Conservation (phyloP, 2,113 vertebrate species). For the Lutjanus erythropterus region DNA sequence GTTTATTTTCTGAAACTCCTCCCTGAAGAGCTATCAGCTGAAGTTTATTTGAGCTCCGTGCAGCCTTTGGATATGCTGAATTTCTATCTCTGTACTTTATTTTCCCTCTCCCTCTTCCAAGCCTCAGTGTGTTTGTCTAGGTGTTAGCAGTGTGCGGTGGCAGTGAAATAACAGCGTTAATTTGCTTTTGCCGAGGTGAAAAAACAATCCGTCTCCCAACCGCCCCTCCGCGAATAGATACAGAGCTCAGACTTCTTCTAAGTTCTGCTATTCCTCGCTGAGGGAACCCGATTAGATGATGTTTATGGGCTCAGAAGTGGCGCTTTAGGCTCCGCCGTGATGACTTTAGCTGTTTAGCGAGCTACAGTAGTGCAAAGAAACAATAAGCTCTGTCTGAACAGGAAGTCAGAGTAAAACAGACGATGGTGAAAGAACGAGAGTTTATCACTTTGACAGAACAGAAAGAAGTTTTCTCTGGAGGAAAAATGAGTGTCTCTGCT, state of each 20-base stretch:
- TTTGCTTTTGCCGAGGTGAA: conserved; percentile 67
- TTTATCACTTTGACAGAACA: conserved; percentile 65
- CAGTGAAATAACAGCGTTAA: conserved; percentile 55
- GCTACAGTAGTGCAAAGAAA: conserved; percentile 47
- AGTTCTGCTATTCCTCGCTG: conserved; percentile 24
- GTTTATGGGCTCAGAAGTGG: conserved; percentile 63
- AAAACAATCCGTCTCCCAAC: conserved; percentile 59
- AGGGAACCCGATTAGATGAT: conserved; percentile 73
- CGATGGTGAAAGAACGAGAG: conserved; percentile 13
- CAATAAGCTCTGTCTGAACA: conserved; percentile 57
- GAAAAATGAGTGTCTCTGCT: conserved; percentile 23
- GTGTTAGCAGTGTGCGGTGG: conserved; percentile 49
- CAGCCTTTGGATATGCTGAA: conserved; percentile 23
- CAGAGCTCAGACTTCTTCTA: conserved; percentile 45
- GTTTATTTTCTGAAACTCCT: conserved; percentile 32
- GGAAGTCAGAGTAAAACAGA: conserved; percentile 40
- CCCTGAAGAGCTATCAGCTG: conserved; percentile 20
- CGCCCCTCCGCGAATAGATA: neutral
- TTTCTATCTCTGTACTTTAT: conserved; percentile 26
- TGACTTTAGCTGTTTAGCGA: conserved; percentile 64
- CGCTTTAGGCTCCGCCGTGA: conserved; percentile 59
- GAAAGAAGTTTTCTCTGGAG: conserved; percentile 21
- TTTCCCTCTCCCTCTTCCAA: conserved; percentile 6
- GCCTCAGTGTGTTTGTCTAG: conserved; percentile 33
- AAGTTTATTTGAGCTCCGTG: conserved; percentile 35